phyloP scores from a whole-genome alignment of 2,797 vertebrate species.

The Eulemur rubriventer region DNA sequence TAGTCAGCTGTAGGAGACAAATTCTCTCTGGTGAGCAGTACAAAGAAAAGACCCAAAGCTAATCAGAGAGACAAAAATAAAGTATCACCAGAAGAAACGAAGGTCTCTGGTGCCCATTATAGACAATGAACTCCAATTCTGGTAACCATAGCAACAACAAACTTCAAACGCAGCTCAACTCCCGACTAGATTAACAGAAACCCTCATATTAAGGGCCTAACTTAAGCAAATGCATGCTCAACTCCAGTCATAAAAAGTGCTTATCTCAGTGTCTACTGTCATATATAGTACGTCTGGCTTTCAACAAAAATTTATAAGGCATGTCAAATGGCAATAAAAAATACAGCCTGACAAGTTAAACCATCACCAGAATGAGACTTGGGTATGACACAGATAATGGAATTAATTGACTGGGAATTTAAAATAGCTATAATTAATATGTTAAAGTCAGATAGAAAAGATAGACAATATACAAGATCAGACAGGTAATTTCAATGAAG shows the following conservation, averaged over 20 bases:
- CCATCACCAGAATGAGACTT: background rate
- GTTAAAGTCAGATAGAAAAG: background rate
- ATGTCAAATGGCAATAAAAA: background rate
- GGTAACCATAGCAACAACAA: background rate
- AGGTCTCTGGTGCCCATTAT: background rate
- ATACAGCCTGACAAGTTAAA: background rate
- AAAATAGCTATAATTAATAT: background rate
- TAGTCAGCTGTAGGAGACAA: background rate
- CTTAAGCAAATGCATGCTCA: background rate
- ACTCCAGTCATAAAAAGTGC: background rate
- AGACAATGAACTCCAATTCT: background rate
- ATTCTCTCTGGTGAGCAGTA: background rate
- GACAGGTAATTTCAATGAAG: background rate
- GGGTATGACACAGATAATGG: background rate
- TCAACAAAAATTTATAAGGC: background rate
- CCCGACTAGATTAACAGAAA: background rate
- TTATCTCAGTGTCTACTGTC: background rate
- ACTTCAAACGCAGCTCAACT: background rate
- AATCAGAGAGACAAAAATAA: constrained; percentile 25
- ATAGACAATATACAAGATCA: background rate
- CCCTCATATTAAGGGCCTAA: background rate
- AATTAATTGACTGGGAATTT: background rate
- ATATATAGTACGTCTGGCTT: background rate
- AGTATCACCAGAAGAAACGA: background rate
- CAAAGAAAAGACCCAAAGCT: background rate